These are phyloP conservation scores for Ficedula albicollis DNA, from an alignment of 2,797 vertebrate genomes.

Conservation along the genomic window DNA sequence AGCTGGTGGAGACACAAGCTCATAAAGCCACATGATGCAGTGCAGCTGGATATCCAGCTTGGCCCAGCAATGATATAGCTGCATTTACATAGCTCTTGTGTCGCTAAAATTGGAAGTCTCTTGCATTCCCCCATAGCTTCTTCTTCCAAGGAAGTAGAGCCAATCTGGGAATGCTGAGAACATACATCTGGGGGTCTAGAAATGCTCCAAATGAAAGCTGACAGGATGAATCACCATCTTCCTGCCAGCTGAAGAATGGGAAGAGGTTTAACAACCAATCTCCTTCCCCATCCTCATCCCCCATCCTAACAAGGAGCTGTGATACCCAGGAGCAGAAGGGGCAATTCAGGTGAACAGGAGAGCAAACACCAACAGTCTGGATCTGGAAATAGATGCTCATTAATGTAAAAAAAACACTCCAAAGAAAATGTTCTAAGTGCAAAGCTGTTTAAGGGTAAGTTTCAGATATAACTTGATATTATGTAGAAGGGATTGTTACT, in stretches of 20 bases:
- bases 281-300: not conserved
- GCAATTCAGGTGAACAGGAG: not conserved
- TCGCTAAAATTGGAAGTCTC: not conserved
- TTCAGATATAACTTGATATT: not conserved
- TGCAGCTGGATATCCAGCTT: slow-evolving; percentile 40
- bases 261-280: not conserved
- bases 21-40: slow-evolving; percentile 41
- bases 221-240: not conserved
- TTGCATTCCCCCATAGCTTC: not conserved
- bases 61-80: not conserved
- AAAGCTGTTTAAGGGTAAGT: not conserved
- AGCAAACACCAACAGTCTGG: not conserved
- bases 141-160: slow-evolving; percentile 29
- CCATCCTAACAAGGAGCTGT: not conserved
- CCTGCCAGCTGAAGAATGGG: not conserved
- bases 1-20: not conserved
- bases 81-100: slow-evolving; percentile 10
- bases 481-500: not conserved
- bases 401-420: not conserved
- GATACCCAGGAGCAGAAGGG: not conserved
- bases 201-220: slow-evolving; percentile 9
- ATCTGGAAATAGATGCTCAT: not conserved
- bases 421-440: not conserved
- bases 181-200: slow-evolving; percentile 26
- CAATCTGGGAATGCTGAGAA: not conserved